phyloP scores from a whole-genome alignment of 2,797 vertebrate species.

The Heterohyrax brucei region DNA sequence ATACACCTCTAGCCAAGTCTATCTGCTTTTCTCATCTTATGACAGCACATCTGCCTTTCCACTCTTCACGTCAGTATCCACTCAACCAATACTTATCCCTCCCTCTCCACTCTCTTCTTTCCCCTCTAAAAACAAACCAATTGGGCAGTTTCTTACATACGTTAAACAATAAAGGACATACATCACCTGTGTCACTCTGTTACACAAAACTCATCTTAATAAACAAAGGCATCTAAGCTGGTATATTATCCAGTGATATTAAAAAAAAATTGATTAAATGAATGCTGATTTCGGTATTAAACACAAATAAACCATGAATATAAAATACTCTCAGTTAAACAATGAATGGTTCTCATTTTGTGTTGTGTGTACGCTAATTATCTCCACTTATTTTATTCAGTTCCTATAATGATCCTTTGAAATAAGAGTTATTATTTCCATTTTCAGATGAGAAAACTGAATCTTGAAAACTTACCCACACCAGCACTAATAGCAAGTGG shows the following conservation, averaged over 20 bases:
- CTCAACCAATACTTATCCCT: no score
- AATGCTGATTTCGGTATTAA: neutral
- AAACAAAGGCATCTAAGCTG: slow-evolving; percentile 10
- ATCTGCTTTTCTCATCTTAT: no score
- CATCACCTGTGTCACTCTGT: no score
- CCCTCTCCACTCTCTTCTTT: no score
- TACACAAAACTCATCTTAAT: slow-evolving; percentile 38
- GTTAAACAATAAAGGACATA: no score
- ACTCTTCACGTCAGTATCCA: no score
- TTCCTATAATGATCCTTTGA: slow-evolving; percentile 19
- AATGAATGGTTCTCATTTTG: neutral
- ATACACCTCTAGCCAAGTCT: no score
- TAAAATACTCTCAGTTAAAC: neutral
- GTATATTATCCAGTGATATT: neutral
- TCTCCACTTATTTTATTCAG: slow-evolving; percentile 22
- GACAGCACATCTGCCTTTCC: no score
- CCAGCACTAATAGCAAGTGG: neutral
- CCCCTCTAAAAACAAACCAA: no score
- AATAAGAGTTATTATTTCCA: neutral
- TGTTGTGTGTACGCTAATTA: neutral
- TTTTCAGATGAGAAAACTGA: slow-evolving; percentile 48
- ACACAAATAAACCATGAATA: neutral
- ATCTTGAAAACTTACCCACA: neutral
- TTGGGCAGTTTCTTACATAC: no score
- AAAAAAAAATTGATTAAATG: slow-evolving; percentile 15